A percentile compares a stretch with the other conserved stretches of the same genome.
Evolutionary conservation across 2,888 invertebrate genomes (phyloP).

Genomic region (Noctua janthina): DNA sequence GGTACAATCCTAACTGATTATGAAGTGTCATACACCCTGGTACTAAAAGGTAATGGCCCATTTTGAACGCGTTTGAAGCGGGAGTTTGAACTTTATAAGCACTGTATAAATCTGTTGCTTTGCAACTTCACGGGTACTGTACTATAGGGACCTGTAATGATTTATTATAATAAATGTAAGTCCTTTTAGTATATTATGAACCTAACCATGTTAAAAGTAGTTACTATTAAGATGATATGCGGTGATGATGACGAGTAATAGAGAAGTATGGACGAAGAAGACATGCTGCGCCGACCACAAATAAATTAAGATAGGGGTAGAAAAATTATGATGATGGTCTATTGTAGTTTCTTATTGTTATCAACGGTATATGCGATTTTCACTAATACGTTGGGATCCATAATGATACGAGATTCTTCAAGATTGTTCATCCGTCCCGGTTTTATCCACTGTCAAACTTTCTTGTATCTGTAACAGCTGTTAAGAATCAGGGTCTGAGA

Average conservation of each 20-base stretch:
- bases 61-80: neutral
- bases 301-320: neutral
- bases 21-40: conserved; percentile 11
- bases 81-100: neutral
- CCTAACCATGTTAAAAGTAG: neutral
- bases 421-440: neutral
- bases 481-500: neutral
- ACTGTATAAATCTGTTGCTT: neutral
- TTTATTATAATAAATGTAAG: neutral
- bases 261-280: neutral
- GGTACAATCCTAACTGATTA: conserved; percentile 19
- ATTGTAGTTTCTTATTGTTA: too few relatives aligned
- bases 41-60: neutral
- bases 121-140: neutral
- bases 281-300: neutral
- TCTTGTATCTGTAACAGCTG: neutral
- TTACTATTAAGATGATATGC: neutral
- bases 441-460: neutral
- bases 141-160: neutral
- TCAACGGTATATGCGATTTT: neutral
- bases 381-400: neutral
- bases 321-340: neutral
- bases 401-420: neutral
- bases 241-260: neutral
- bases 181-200: neutral